Evolutionary conservation across 2,797 vertebrate species (phyloP).

Genomic region (Galaxias olidus): DNA sequence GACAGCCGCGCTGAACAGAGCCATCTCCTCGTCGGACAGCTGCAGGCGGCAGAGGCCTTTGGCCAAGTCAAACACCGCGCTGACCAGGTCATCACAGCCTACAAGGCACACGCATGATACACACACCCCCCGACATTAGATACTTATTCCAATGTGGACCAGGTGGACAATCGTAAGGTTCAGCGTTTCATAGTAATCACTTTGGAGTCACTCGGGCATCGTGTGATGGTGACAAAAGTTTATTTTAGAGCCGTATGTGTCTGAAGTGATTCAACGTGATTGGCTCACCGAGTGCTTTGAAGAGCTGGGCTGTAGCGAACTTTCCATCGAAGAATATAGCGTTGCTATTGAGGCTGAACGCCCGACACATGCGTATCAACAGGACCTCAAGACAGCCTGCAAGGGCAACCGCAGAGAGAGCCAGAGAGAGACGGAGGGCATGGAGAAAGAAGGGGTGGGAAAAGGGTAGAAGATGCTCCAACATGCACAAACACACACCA

Average conservation of each 20-base stretch:
- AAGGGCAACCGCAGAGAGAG: conserved; percentile 41
- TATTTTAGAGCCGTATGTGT: too few relatives aligned
- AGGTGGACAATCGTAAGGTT: too few relatives aligned
- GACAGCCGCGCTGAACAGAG: conserved; percentile 84
- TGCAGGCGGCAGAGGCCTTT: conserved; percentile 86
- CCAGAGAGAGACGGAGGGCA: conserved; percentile 20
- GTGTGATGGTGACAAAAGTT: too few relatives aligned
- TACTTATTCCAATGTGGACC: background rate
- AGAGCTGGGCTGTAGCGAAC: conserved; percentile 84
- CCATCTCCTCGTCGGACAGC: conserved; percentile 89
- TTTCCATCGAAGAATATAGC: conserved; percentile 89
- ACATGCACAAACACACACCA: conserved; percentile 64
- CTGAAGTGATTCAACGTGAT: background rate
- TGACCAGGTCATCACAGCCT: conserved; percentile 90
- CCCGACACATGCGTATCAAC: conserved; percentile 88
- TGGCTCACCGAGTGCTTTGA: conserved; percentile 88
- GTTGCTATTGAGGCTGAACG: conserved; percentile 86
- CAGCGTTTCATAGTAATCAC: too few relatives aligned
- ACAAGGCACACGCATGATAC: conserved; percentile 24
- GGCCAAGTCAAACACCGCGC: conserved; percentile 84
- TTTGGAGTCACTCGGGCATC: too few relatives aligned
- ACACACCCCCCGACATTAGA: conserved; percentile 25
- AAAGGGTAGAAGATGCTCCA: conserved; percentile 62
- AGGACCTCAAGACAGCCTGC: conserved; percentile 90
- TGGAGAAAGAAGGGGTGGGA: conserved; percentile 37